phyloP scores from a whole-genome alignment of 2,888 invertebrate genomes.

The Ypsolopha scabrella region DNA sequence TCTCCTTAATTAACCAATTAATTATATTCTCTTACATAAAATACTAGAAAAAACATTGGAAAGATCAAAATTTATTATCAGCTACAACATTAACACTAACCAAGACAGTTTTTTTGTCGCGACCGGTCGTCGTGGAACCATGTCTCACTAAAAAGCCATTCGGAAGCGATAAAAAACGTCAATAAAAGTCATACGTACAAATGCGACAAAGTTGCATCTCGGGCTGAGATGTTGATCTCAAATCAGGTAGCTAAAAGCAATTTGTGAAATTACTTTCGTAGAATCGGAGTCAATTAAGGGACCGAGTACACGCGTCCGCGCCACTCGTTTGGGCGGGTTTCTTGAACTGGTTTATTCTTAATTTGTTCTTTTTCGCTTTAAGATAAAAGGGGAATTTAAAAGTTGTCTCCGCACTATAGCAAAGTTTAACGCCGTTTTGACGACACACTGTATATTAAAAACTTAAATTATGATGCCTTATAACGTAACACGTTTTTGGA shows the following conservation, averaged over 20 bases:
- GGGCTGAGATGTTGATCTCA: constrained; percentile 41
- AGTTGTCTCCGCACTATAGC: no score
- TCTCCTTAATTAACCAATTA: no score
- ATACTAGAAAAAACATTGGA: background rate
- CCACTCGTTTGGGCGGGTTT: background rate
- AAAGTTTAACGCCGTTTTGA: no score
- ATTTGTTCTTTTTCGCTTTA: background rate
- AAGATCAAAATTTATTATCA: background rate
- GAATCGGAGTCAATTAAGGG: constrained; percentile 65
- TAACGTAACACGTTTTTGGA: no score
- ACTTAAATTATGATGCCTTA: no score
- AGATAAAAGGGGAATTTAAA: no score
- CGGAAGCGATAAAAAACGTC: background rate
- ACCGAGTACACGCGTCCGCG: constrained; percentile 12
- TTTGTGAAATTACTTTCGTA: constrained; percentile 71
- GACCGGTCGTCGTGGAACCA: constrained; percentile 33
- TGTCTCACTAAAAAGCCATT: constrained; percentile 27
- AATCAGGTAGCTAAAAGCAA: constrained; percentile 67
- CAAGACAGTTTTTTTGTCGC: constrained; percentile 24
- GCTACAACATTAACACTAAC: background rate
- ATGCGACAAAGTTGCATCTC: constrained; percentile 33
- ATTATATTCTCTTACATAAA: background rate
- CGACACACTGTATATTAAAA: no score
- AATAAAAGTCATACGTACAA: constrained; percentile 8
- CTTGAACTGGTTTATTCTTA: background rate